Base-by-base conservation (phyloP, 2,888 invertebrate species). In the Drosophila kuntzei region DNA sequence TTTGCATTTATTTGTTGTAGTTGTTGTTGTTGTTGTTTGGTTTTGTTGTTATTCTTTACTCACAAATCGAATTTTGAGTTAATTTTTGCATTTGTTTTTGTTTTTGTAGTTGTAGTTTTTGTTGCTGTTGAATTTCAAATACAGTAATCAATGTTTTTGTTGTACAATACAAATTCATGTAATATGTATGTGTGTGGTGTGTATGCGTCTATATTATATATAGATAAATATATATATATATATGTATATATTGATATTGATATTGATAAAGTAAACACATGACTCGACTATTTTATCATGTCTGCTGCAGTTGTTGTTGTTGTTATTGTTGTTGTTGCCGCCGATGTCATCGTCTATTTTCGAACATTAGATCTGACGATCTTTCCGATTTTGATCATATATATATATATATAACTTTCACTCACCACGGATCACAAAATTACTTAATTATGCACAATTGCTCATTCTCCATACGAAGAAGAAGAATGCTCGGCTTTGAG, bases 1-100 rank as follows among this genome's bases (percentile, higher is more conserved):
- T 57, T 44, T 80, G 80, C 64, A 68, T 80, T 79, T 79, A 79
- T 83, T 79, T 54, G 18, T 57, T 58, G 27, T 47, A 41, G 20
- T 53, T 60, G n/a, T n/a, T n/a, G n/a, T 79, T 54, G 18, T 57
- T 58, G 27, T 47, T 44, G 20, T 53, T 60, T 64, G n/a, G 29
- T 27, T 34, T 37, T 34, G 18, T 39, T 41, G 59, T 47, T 54
- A 22, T 50, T 44, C 46, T 58, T 46, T 54, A 53, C 58, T 49
- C 68, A 68, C 73, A 67, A 51, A 53, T 34, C 25, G 22, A 58
- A 58, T 58, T 61, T 72, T 58, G 14, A 36, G 9, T 50, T 47
- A 36, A 44, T 43, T 22, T 61, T 20, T 39, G 50, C 11, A 37
- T 9, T 16, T 29, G 25, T 49, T 27, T 20, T 43, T 36, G 37